phyloP scores from a whole-genome alignment of 2,797 vertebrate species.

The Siniperca obscura region DNA sequence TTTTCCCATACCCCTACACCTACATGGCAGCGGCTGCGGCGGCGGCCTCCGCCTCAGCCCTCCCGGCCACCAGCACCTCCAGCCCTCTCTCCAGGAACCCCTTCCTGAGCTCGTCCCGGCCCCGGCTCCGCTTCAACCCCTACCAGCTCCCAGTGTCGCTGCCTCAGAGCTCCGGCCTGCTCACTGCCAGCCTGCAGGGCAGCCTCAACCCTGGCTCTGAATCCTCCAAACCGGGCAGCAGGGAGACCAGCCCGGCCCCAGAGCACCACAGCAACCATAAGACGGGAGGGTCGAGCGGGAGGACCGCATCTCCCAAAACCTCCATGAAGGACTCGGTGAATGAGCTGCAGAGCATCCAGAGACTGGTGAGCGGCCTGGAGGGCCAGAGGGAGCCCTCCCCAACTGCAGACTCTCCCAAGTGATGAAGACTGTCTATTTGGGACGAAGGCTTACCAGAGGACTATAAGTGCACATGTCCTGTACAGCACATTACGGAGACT shows the following conservation, averaged over 20 bases:
- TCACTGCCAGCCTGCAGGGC: conserved; percentile 86
- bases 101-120: conserved; percentile 90
- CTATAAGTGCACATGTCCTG: conserved; percentile 75
- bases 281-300: conserved; percentile 78
- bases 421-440: conserved; percentile 71
- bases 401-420: conserved; percentile 89
- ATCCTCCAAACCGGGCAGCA: conserved; percentile 91
- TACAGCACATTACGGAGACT: conserved; percentile 89
- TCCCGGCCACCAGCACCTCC: conserved; percentile 89
- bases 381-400: conserved; percentile 92
- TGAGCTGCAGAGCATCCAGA: conserved; percentile 98
- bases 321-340: conserved; percentile 95
- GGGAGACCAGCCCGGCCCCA: conserved; percentile 91
- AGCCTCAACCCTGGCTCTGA: conserved; percentile 86
- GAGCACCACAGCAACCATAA: conserved; percentile 91
- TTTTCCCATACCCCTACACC: conserved; percentile 98
- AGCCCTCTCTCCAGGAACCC: conserved; percentile 90
- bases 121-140: conserved; percentile 95
- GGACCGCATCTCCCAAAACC: conserved; percentile 89
- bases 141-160: conserved; percentile 96
- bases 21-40: conserved; percentile 98
- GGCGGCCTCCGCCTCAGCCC: conserved; percentile 91
- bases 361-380: conserved; percentile 97
- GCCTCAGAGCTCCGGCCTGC: conserved; percentile 91
- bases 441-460: conserved; percentile 77